These are phyloP conservation scores for Aegithalos caudatus DNA, from an alignment of 2,113 vertebrate genomes.

Conservation along the genomic window DNA sequence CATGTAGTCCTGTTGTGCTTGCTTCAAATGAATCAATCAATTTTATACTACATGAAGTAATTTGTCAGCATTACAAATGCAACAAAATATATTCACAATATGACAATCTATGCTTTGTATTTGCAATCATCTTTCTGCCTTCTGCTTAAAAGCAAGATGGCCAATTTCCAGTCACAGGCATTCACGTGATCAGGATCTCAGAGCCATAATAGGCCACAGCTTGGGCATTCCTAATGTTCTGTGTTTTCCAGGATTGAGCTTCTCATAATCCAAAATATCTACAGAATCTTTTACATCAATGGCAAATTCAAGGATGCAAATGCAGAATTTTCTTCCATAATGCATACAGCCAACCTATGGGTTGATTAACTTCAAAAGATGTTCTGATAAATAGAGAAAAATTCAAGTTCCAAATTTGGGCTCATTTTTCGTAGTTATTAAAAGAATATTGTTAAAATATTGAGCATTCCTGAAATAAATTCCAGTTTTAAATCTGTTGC, in stretches of 20 bases:
- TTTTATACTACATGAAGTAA: neutral
- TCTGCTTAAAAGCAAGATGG: neutral
- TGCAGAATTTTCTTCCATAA: neutral
- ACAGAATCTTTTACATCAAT: rapidly evolving
- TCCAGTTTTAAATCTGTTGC: neutral
- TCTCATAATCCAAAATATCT: neutral
- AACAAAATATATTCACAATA: neutral
- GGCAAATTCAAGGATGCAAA: neutral
- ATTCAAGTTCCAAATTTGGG: neutral
- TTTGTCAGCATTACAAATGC: neutral
- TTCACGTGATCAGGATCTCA: neutral
- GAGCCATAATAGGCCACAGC: neutral
- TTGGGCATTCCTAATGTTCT: neutral
- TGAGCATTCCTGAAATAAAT: neutral
- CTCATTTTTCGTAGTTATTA: neutral
- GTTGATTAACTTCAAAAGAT: neutral
- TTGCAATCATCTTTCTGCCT: neutral
- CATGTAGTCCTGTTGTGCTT: neutral
- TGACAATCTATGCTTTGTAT: neutral
- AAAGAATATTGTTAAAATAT: neutral
- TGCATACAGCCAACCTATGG: neutral
- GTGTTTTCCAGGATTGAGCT: neutral
- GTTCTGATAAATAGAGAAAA: neutral
- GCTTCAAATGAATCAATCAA: neutral
- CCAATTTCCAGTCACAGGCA: neutral